phyloP scores from a whole-genome alignment of 2,797 vertebrate species.

The Pipistrellus nathusii region DNA sequence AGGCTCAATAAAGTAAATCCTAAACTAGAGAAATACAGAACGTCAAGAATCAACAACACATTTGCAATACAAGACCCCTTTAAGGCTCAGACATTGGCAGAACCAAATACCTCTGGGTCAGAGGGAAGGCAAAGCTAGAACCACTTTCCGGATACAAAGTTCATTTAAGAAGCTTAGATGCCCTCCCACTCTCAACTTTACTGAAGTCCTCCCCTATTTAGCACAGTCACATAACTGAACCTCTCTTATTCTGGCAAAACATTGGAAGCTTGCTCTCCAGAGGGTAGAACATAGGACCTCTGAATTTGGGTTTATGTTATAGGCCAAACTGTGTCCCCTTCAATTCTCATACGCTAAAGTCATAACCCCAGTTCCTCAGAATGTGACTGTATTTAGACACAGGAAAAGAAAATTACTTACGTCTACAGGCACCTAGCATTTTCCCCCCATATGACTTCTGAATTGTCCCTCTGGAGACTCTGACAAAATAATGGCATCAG shows the following conservation, averaged over 20 bases:
- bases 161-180: neutral
- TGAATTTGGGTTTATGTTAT: neutral
- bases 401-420: neutral
- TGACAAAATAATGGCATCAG: neutral
- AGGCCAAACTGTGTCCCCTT: neutral
- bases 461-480: conserved; percentile 8
- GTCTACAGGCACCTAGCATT: neutral
- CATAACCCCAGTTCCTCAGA: neutral
- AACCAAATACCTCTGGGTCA: neutral
- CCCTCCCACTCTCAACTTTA: rapidly evolving
- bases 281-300: neutral
- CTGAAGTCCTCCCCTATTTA: neutral
- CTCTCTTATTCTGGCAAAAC: neutral
- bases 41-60: neutral
- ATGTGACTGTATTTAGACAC: neutral
- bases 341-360: neutral
- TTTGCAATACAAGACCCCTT: neutral
- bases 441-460: neutral
- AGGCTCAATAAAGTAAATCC: neutral
- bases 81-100: neutral
- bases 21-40: neutral
- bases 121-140: neutral
- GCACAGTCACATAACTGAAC: neutral
- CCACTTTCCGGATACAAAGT: neutral
- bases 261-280: neutral